Base-by-base conservation (phyloP, 92 coral and sea anemone genomes). In the Umimayanthus kanabou region DNA sequence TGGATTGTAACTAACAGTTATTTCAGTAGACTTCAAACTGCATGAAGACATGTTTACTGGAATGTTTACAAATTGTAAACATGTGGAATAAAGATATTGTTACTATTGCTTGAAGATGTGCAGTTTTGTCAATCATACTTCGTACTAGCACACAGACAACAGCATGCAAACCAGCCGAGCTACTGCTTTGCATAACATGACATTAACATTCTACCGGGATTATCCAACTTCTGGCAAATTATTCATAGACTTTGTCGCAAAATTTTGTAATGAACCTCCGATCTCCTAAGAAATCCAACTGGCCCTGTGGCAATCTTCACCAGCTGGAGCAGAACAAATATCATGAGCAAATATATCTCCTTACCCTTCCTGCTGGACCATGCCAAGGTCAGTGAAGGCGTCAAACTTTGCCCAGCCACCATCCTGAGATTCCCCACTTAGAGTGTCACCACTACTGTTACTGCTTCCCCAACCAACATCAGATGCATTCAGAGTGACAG, bases 321-420 rank as follows among this genome's bases (percentile, higher is more conserved):
- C 1, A 73, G 9, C 77, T 15, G 25, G 28, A 0, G 23, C 28
- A 74, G 25, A 39, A 25, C 33, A 0, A 50, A 6, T 33, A 58
- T 20, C 22, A 1, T 23, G 25, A 7, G 6, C 69, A 25, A 25
- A 20, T 61, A 20, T 61, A 61, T 66, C 6, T 8, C 11, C 69
- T 79, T 80, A 77, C 78, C 80, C 39, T 81, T 78, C 91, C 45
- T 72, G 88, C 9, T 45, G 91, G 14, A 39, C 96, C 97, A 92
- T 93, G 82, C 95, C 87, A 30, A 97, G 94, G 74, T 93, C 95
- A 39, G 96, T 90, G 39, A 97, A 90, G 85, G 91, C 95, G 64
- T 97, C 99, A 92, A 97, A 97, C 77, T 94, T 95, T 33, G 99
- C 99, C 99, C 99, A 97, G 85, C 99, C 99, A 64, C 94, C 88